Percentiles rank a stretch among this genome's conserved stretches.
These are phyloP conservation scores for Eurypyga helias DNA, from an alignment of 2,113 vertebrate species.

Conservation along the genomic window DNA sequence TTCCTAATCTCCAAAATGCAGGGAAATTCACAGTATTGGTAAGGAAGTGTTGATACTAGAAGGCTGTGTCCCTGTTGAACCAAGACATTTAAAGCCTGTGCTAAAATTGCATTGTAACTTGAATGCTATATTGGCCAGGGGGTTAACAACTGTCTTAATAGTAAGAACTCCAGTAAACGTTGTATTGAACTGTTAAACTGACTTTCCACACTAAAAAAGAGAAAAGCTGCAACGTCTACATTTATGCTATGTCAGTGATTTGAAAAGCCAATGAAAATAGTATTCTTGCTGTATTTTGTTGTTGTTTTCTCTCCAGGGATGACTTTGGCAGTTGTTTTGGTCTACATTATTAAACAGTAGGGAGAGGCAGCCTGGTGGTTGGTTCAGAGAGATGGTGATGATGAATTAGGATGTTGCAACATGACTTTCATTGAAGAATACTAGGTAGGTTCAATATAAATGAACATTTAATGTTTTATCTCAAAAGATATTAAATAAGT, in stretches of 20 bases:
- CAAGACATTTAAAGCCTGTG: neutral
- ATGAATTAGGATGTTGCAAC: conserved; percentile 75
- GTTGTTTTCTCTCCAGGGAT: conserved; percentile 61
- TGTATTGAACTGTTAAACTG: neutral
- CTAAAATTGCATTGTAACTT: neutral
- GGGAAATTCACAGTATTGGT: neutral
- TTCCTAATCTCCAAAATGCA: neutral
- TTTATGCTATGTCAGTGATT: neutral
- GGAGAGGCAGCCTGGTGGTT: conserved; percentile 71
- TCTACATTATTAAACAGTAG: conserved; percentile 70
- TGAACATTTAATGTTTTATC: neutral
- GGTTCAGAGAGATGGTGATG: conserved; percentile 65
- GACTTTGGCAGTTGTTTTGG: conserved; percentile 62
- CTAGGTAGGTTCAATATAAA: conserved; percentile 58
- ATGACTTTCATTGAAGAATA: conserved; percentile 73
- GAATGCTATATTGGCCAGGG: neutral
- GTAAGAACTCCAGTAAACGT: neutral
- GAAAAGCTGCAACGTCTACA: neutral
- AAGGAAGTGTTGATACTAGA: neutral
- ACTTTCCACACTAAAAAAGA: neutral
- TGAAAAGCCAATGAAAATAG: neutral
- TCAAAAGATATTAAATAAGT: neutral
- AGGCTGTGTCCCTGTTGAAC: neutral
- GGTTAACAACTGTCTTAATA: neutral
- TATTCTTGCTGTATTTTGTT: neutral